Evolutionary conservation across 2,888 invertebrate genomes (phyloP).

Genomic region (Pachliopta kotzebuea): DNA sequence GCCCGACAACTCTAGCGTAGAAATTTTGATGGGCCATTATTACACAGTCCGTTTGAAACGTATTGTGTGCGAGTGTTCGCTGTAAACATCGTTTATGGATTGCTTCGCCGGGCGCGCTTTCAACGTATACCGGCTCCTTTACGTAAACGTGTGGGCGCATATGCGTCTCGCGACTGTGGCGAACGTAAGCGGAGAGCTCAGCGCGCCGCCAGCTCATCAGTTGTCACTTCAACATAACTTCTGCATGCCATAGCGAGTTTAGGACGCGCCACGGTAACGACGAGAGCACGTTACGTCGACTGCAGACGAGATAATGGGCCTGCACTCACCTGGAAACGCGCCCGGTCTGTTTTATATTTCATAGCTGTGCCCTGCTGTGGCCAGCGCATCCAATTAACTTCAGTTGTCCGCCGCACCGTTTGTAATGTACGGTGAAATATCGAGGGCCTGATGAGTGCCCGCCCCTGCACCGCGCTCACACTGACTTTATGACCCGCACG

Average conservation of each 20-base stretch:
- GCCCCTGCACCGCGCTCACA: constrained; percentile 38
- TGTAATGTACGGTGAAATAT: constrained; percentile 69
- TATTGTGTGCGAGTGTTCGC: constrained; percentile 55
- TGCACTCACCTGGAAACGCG: constrained; percentile 40
- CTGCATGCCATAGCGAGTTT: constrained; percentile 39
- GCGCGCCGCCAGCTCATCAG: constrained; percentile 44
- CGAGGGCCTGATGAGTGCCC: constrained; percentile 60
- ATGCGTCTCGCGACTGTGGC: constrained; percentile 32
- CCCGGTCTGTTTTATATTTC: constrained; percentile 62
- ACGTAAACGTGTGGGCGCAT: constrained; percentile 31
- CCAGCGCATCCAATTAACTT: constrained; percentile 73
- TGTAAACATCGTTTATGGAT: constrained; percentile 29
- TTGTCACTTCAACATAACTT: constrained; percentile 49
- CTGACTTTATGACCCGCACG: constrained; percentile 53
- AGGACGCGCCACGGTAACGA: constrained; percentile 40
- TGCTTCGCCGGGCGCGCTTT: constrained; percentile 22
- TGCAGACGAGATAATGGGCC: constrained; percentile 47
- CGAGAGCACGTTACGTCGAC: constrained; percentile 44
- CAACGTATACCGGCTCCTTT: constrained; percentile 18
- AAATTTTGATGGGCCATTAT: constrained; percentile 73
- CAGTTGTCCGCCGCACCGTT: constrained; percentile 61
- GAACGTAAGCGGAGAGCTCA: constrained; percentile 31
- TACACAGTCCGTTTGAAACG: constrained; percentile 72
- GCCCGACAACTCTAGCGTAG: constrained; percentile 63
- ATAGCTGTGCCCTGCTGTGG: constrained; percentile 53